Base-by-base conservation (phyloP, 37 sponge, comb jelly and placozoan genomes). In the Cladorhizidae sp. region DNA sequence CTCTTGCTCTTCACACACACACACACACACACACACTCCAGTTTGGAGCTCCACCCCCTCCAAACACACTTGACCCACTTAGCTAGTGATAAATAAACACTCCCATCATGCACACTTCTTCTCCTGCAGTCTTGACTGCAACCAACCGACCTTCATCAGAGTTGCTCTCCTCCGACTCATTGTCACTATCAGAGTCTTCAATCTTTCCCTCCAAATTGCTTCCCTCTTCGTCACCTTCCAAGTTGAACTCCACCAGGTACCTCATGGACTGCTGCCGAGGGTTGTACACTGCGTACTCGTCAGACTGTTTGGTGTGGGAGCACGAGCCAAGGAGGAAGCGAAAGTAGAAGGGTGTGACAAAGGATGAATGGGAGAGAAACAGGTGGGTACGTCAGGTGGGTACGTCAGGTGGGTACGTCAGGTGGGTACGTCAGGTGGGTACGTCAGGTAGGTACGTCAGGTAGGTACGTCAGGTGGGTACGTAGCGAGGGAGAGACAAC, bases 201-300 rank as follows among this genome's bases (percentile, higher is more conserved):
- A 22, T 65, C 23, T 21, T 39, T 28, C 3, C 71, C 20, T 83
- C 90, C 32, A 43, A 73, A 22, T 40, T 72, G 51, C 65, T 68
- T 40, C 64, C 70, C 31, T 45, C 76, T 21, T 77, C 71, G 38
- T 73, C 64, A 18, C 58, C 73, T 64, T 84, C 78, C 32, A 90
- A 75, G 1, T 41, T 65, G 80, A 95, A 95, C 77, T 95, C 96
- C 57, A 95, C 92, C 41, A 92, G 78, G 67, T 92, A 95, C 82
- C 85, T 80, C 77, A 93, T 90, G 54, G 79, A 37, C 80, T 96
- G 96, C 65, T 96, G 96, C 54, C 84, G 74, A 14, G 79, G 45
- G 52, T 29, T 72, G 76, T 90, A 96, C 70, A 96, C 89, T 20
- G 84, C 94, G 83, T 81, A 93, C 75, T 96, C 96, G 57, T 90